phyloP scores from a whole-genome alignment of 2,113 vertebrate genomes.

The Dromas ardeola region DNA sequence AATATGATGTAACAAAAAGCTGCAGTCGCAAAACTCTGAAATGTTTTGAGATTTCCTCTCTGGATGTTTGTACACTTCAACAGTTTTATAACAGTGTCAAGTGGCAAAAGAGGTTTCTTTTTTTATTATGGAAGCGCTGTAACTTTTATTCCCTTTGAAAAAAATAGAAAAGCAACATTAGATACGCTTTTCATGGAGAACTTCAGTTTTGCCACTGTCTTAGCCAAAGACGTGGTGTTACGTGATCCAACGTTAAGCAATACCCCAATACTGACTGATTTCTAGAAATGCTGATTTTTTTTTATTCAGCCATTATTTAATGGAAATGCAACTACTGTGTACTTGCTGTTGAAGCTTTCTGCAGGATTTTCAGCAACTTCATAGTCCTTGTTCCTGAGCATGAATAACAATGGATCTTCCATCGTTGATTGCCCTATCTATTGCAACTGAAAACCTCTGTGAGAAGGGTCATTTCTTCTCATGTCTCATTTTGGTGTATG shows the following conservation, averaged over 20 bases:
- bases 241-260: background rate
- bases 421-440: background rate
- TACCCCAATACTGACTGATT: too few species aligned
- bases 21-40: background rate
- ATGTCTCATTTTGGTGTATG: fast-evolving
- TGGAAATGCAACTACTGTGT: background rate
- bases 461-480: background rate
- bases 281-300: background rate
- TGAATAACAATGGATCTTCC: background rate
- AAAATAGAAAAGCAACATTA: background rate
- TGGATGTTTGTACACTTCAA: background rate
- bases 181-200: background rate
- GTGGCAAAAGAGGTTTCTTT: background rate
- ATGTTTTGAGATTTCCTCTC: background rate
- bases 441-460: background rate
- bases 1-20: background rate
- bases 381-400: background rate
- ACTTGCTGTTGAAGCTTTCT: background rate
- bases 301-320: background rate
- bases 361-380: background rate
- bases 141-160: background rate
- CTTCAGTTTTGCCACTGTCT: background rate
- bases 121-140: background rate
- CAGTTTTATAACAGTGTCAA: background rate
- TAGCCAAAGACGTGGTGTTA: fast-evolving